phyloP scores from a whole-genome alignment of 2,113 vertebrate genomes.

The Fulmarus glacialis region DNA sequence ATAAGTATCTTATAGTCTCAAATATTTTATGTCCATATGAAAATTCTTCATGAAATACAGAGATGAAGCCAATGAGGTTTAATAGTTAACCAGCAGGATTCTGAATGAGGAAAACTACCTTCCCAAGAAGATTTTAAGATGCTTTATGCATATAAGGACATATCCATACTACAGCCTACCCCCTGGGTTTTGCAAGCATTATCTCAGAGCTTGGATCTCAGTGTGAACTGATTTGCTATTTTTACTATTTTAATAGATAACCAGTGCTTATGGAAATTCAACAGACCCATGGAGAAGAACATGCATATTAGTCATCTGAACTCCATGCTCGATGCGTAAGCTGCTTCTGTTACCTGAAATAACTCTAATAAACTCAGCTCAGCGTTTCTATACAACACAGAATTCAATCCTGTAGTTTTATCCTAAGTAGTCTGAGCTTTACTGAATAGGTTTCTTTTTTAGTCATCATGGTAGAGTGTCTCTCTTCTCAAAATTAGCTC shows the following conservation, averaged over 20 bases:
- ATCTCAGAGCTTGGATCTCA: neutral
- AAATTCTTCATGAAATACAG: neutral
- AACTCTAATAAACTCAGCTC: neutral
- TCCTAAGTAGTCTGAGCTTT: neutral
- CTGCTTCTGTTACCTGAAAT: neutral
- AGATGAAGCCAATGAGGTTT: neutral
- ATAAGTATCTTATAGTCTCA: neutral
- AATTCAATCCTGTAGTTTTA: neutral
- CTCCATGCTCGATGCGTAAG: fast-evolving
- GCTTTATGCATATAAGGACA: neutral
- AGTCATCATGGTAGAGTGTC: neutral
- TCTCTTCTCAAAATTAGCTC: neutral
- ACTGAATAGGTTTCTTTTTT: neutral
- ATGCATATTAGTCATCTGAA: neutral
- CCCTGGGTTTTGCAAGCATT: neutral
- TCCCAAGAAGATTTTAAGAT: neutral
- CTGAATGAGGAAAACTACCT: neutral
- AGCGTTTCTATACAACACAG: neutral
- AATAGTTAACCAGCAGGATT: neutral
- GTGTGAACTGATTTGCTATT: neutral
- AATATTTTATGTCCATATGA: neutral
- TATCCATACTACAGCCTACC: neutral
- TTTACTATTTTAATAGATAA: neutral
- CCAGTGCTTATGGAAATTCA: neutral
- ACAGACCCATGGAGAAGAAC: neutral